These are phyloP conservation scores for Trichogramma evanescens DNA, from an alignment of 2,888 invertebrate genomes.

Conservation along the genomic window DNA sequence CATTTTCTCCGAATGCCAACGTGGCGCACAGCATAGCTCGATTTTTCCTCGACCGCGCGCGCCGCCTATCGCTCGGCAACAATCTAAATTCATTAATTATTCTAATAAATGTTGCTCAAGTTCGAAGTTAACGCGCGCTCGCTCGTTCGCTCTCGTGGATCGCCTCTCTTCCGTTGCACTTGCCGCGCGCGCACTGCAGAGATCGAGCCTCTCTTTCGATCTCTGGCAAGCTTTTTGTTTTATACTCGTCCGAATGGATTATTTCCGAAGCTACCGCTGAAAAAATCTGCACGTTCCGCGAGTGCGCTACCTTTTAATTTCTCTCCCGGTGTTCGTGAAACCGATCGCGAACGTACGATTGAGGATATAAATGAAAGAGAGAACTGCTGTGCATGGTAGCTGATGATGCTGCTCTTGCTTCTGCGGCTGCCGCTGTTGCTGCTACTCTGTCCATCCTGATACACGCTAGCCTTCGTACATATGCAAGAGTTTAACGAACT, in stretches of 20 bases:
- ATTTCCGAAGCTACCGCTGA: too few relatives aligned
- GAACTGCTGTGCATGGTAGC: too few relatives aligned
- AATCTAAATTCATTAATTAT: slow-evolving; percentile 24
- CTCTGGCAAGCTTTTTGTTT: neutral
- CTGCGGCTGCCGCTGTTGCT: too few relatives aligned
- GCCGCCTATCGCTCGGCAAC: slow-evolving; percentile 13
- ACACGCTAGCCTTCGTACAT: too few relatives aligned
- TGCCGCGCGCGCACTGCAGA: neutral
- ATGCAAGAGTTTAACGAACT: too few relatives aligned
- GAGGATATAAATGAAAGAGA: slow-evolving; percentile 16
- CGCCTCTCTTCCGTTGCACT: neutral
- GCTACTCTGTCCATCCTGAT: too few relatives aligned
- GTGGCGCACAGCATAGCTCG: slow-evolving; percentile 6
- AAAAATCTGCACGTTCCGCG: neutral
- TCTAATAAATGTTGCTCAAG: slow-evolving; percentile 22
- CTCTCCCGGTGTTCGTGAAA: neutral
- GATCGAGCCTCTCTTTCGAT: neutral
- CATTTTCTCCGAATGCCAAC: slow-evolving; percentile 1
- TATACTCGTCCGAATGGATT: neutral
- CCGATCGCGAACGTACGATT: slow-evolving; percentile 14
- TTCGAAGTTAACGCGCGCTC: too few relatives aligned
- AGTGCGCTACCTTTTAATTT: neutral
- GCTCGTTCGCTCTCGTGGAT: neutral
- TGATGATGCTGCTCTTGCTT: too few relatives aligned
- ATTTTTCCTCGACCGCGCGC: neutral